Conservation (phyloP, 2,888 invertebrate genomes). For the Amblyjoppa proteus region DNA sequence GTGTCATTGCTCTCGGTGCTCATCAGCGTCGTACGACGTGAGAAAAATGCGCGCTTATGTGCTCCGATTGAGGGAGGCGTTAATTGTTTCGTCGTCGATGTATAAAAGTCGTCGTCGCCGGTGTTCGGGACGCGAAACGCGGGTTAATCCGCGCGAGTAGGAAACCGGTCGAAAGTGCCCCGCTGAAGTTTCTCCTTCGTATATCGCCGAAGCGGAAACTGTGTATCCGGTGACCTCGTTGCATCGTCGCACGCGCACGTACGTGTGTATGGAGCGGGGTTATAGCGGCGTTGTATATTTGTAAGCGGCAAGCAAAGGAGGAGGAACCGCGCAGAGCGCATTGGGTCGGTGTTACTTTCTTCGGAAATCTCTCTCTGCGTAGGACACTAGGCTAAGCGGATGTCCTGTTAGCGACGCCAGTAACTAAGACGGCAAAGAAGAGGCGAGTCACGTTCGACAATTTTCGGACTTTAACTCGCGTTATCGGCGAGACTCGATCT, state of each 20-base stretch:
- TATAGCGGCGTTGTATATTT: background rate
- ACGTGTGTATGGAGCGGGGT: constrained; percentile 21
- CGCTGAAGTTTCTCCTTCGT: constrained; percentile 65
- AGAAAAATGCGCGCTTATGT: background rate
- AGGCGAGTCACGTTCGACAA: background rate
- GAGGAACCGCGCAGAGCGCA: constrained; percentile 2
- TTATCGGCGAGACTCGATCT: no score
- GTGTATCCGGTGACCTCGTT: constrained; percentile 75
- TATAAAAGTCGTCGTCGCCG: constrained; percentile 37
- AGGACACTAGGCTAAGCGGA: constrained; percentile 50
- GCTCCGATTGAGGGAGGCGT: constrained; percentile 16
- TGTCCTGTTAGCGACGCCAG: constrained; percentile 18
- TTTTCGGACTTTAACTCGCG: no score
- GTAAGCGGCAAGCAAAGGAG: background rate
- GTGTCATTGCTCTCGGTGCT: background rate
- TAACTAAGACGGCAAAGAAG: background rate
- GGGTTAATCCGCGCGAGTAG: constrained; percentile 60
- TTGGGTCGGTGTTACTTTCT: constrained; percentile 55
- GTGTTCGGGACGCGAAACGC: constrained; percentile 11
- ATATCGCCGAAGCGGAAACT: constrained; percentile 71
- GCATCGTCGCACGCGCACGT: constrained; percentile 64
- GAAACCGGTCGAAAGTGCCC: constrained; percentile 68
- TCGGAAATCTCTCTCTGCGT: constrained; percentile 50
- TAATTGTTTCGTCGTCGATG: constrained; percentile 66
- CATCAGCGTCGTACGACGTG: background rate